These are phyloP conservation scores for Diaperis boleti DNA, from an alignment of 2,888 invertebrate genomes.

Conservation along the genomic window DNA sequence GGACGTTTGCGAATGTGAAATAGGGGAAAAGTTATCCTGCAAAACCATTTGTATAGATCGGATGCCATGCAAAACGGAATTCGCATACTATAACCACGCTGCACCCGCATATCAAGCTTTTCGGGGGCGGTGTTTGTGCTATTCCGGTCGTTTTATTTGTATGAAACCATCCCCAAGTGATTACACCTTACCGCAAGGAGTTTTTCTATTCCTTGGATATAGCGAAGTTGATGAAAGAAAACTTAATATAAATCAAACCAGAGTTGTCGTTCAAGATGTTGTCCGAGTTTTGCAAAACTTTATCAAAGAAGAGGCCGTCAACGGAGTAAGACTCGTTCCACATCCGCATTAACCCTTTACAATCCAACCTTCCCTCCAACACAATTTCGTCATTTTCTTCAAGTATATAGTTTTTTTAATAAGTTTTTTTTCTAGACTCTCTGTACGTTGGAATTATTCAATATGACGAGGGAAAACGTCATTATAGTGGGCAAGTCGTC, in stretches of 20 bases:
- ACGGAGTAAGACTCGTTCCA: constrained; percentile 70
- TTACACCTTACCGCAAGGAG: constrained; percentile 84
- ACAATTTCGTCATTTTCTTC: too few relatives aligned
- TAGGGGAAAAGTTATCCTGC: constrained; percentile 82
- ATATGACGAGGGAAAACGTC: constrained; percentile 89
- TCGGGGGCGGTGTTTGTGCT: constrained; percentile 89
- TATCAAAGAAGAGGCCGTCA: constrained; percentile 78
- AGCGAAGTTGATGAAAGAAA: constrained; percentile 88
- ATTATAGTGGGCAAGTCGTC: constrained; percentile 85
- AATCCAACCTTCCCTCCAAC: constrained; percentile 5
- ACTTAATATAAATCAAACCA: constrained; percentile 84
- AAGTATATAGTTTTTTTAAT: too few relatives aligned
- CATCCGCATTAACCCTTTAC: constrained; percentile 14
- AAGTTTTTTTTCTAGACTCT: constrained; percentile 76
- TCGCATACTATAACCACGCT: constrained; percentile 91
- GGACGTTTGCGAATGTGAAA: constrained; percentile 88
- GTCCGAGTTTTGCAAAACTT: constrained; percentile 86
- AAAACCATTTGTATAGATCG: constrained; percentile 90
- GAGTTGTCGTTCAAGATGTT: constrained; percentile 86
- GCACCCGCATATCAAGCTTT: constrained; percentile 92
- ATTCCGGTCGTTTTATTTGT: constrained; percentile 92
- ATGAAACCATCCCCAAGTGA: constrained; percentile 86
- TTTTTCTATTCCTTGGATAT: constrained; percentile 90
- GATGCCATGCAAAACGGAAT: constrained; percentile 87
- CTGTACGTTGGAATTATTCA: constrained; percentile 86